Conservation (phyloP, 1,140 invertebrate genomes). For the Brachionus rotundiformis region DNA sequence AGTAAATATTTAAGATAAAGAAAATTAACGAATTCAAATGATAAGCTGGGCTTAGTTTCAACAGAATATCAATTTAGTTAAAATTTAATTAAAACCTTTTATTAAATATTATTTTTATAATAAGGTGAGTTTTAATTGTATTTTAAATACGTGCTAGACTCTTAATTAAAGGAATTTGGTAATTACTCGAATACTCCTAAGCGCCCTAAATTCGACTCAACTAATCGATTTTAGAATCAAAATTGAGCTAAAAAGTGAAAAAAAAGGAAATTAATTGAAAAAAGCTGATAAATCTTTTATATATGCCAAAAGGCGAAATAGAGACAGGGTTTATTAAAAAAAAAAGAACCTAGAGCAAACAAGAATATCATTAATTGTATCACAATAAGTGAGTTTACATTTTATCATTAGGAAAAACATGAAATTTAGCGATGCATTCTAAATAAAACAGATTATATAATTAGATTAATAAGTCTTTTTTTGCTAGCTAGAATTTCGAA, state of each 20-base stretch:
- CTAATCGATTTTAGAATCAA: background rate
- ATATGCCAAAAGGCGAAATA: background rate
- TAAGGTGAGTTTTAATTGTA: background rate
- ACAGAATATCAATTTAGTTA: no score
- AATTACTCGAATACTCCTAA: background rate
- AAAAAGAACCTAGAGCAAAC: background rate
- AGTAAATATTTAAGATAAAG: no score
- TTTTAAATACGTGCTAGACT: background rate
- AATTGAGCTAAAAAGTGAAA: background rate
- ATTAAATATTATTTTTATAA: no score
- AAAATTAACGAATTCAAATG: no score
- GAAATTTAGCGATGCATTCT: conserved; percentile 1
- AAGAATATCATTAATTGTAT: background rate
- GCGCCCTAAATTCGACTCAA: background rate
- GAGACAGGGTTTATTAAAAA: background rate
- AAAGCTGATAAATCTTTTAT: background rate
- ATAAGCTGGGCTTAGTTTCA: no score
- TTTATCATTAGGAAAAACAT: conserved; percentile 4
- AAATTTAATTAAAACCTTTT: background rate
- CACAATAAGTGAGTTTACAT: background rate
- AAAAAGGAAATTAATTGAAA: background rate
- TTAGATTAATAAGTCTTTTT: conserved; percentile 26
- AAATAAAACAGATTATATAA: conserved; percentile 29
- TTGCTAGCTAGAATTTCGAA: background rate
- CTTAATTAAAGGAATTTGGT: background rate